Base-by-base conservation (phyloP, 2,113 vertebrate species). In the Rynchops niger region DNA sequence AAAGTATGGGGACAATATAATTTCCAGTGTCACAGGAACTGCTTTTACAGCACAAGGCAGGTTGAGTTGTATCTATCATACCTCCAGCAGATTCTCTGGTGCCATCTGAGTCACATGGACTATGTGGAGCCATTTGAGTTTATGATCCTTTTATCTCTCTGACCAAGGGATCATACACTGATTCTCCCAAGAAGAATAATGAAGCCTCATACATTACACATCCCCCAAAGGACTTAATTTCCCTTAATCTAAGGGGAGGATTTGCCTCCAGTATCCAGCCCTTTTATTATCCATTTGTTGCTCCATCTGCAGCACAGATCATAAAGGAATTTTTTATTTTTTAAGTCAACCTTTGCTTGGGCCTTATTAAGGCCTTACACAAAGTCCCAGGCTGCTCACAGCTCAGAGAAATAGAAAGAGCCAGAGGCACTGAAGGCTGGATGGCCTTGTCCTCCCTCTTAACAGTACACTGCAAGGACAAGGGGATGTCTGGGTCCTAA, bases 281-380 rank as follows among this genome's bases (percentile, higher is more conserved):
- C n/a, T 87, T 95, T 95, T 93, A 95, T 90, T 87, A 77, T 83
- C 90, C 82, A 91, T 83, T 94, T 93, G 74, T 93, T 89, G 62
- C 83, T 94, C 66, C 79, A 88, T 50, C 78, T 91, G 59, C 62
- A 93, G 85, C 84, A 83, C 43, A 55, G 90, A 88, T 87, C 87
- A 93, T 84, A 96, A 94, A 93, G 58, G 56, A 78, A 14, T 85
- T 88, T 82, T 96, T 96, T 88, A 89, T 91, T 95, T 95, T 96
- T 93, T 47, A 92, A 92, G 52, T 65, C 72, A 95, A 12, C 73
- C 85, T 95, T 94, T 95, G 27, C 90, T 92, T 92, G 82, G 58
- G 79, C 36, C 70, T 90, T 85, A 86, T 93, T 90, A 93, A 76
- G 62, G 15, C 58, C 50, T 83, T 72, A 70, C 61, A 90, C n/a